Evolutionary conservation across 53 echinoderm and acorn worm genomes (phyloP), one percentile per base, ranked within the genome.

Genomic region (Hippasteria phrygiana): DNA sequence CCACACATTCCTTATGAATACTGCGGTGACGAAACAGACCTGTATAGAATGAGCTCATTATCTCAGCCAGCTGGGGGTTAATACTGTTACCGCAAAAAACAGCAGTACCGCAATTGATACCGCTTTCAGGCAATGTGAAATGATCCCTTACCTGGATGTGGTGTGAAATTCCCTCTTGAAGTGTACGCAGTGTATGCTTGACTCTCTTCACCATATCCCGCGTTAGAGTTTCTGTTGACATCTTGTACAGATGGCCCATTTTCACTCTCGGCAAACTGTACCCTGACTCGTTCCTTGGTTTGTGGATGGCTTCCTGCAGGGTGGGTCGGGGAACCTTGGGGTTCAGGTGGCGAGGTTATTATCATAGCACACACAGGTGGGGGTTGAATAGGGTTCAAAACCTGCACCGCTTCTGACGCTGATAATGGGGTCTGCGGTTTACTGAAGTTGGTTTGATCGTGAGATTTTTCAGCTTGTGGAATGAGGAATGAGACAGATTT

Each of bases 111-210:
- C 34, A 31, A 32, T 36, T 56, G 6, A 56, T 20, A 56, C 59
- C 6, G 18, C 10, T 11, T 59, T 11, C 17, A 4, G 20, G 3
- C 9, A 42, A 42, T 41, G 2, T 41, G 40, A 8, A 41, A 56
- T 73, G n/a, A n/a, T n/a, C n/a, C n/a, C n/a, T n/a, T 72, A 90
- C 90, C 90, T 56, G 98, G 98, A 43, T 91, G 92, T 67, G 98
- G 92, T 34, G 98, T 97, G 77, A 97, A 97, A 55, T 97, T 79
- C 32, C 93, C 98, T 69, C 87, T 94, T 33, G 98, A 91, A 0
- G 92, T 93, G 28, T 93, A 97, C 0, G 94, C 90, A 32, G 98
- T 77, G 53, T 97, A 97, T 0, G 98, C 98, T 56, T 95, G 87
- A 6, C 53, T 87, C 81, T 97, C 98, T 73, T 97, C 98, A 11